A percentile compares a stretch with the other conserved stretches of the same genome.
Conservation (phyloP, 2,113 vertebrate genomes). For the Argyrosomus japonicus region DNA sequence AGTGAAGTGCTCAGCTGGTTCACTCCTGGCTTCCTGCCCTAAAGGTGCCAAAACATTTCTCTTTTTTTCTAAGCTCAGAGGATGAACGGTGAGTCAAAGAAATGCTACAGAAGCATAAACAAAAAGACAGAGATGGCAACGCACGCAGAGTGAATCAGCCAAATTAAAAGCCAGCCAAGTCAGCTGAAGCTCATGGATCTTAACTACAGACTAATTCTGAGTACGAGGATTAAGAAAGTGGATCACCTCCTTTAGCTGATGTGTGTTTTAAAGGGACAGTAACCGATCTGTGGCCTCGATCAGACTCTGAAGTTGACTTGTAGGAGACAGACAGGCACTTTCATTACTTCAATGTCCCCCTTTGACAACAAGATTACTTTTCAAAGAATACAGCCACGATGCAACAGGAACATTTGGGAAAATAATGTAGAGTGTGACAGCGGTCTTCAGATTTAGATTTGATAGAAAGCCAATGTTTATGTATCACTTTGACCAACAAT, state of each 20-base stretch:
- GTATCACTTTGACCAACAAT: no score
- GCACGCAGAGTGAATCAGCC: slow-evolving; percentile 2
- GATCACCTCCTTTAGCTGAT: slow-evolving; percentile 63
- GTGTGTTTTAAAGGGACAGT: slow-evolving; percentile 68
- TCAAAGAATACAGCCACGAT: not conserved
- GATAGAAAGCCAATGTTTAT: no score
- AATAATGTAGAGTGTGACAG: not conserved
- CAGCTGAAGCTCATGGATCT: slow-evolving; percentile 49
- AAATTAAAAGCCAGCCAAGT: slow-evolving; percentile 46
- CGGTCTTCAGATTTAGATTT: no score
- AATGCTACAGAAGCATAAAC: not conserved
- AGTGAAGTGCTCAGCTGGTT: slow-evolving; percentile 26
- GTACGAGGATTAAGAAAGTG: slow-evolving; percentile 68
- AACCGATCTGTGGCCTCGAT: slow-evolving; percentile 3
- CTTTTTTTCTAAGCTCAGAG: not conserved
- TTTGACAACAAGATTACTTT: not conserved
- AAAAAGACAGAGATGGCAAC: not conserved
- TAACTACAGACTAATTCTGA: slow-evolving; percentile 25
- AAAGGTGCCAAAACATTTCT: slow-evolving; percentile 1
- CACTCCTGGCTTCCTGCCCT: not conserved
- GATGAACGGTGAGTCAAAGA: slow-evolving; percentile 2
- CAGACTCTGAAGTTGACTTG: not conserved
- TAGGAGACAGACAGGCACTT: not conserved
- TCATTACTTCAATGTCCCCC: not conserved
- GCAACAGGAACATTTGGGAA: not conserved